Conservation (phyloP, 2,113 vertebrate genomes). For the Picathartes gymnocephalus region DNA sequence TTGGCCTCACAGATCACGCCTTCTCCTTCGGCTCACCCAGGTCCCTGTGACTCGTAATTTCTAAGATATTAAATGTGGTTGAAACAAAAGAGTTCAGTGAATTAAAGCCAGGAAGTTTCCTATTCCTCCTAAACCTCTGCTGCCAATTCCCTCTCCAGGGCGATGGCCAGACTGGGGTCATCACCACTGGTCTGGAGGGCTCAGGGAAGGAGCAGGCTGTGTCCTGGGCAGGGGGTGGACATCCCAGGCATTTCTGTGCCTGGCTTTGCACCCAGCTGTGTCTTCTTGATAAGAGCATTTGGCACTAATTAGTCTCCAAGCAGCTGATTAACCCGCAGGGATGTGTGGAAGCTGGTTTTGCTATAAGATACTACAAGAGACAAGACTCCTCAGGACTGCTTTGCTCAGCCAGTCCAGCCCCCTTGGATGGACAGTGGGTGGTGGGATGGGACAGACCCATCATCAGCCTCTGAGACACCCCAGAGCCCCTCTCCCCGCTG, state of each 20-base stretch:
- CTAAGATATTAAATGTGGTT: conserved; percentile 61
- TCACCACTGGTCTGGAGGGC: background rate
- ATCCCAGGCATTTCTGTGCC: background rate
- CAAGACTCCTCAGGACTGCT: background rate
- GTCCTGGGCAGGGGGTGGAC: background rate
- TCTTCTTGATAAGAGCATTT: background rate
- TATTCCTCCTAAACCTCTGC: background rate
- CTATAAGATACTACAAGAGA: background rate
- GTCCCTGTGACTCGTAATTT: conserved; percentile 37
- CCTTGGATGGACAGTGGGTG: background rate
- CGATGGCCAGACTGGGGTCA: background rate
- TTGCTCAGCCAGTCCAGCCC: background rate
- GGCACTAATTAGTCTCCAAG: background rate
- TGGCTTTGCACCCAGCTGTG: background rate
- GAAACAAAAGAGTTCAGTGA: conserved; percentile 48
- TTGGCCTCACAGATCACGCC: conserved; percentile 49
- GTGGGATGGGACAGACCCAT: background rate
- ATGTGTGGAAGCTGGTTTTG: background rate
- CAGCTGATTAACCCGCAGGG: background rate
- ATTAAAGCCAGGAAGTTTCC: conserved; percentile 43
- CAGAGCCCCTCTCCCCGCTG: background rate
- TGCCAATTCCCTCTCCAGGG: background rate
- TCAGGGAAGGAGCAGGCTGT: background rate
- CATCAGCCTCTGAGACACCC: background rate
- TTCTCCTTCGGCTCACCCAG: conserved; percentile 4